Evolutionary conservation across 2,797 vertebrate genomes (phyloP).

Genomic region (Anabacerthia variegaticeps): DNA sequence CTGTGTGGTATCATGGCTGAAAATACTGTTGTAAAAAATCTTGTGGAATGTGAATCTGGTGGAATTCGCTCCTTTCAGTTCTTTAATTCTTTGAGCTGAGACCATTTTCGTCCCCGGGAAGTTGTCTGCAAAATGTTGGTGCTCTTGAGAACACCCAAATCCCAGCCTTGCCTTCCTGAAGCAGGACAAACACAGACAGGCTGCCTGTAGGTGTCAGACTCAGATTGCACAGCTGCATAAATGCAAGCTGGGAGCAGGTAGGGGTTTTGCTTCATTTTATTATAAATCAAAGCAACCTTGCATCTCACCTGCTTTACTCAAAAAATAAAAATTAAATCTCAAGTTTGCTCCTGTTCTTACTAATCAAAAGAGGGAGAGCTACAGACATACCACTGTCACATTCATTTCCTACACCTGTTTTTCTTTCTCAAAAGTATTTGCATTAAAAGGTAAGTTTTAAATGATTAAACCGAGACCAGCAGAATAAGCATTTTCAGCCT

Average conservation of each 20-base stretch:
- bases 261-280: not conserved
- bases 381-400: not conserved
- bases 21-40: not conserved
- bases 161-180: not conserved
- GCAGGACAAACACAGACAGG: rapidly evolving
- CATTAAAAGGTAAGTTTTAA: not conserved
- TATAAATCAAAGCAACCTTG: not conserved
- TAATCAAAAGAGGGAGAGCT: not conserved
- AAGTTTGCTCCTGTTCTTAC: not conserved
- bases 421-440: not conserved
- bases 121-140: rapidly evolving
- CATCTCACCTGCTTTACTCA: not conserved
- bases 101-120: not conserved
- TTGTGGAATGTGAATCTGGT: not conserved
- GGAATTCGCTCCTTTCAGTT: not conserved
- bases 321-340: not conserved
- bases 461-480: not conserved
- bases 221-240: not conserved
- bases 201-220: slow-evolving; percentile 8
- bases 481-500: not conserved
- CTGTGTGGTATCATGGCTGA: not conserved
- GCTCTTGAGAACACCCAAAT: rapidly evolving
- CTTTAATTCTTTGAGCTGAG: not conserved
- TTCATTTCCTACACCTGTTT: not conserved
- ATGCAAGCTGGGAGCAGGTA: rapidly evolving